phyloP scores from a whole-genome alignment of 2,113 vertebrate genomes.

The Tetrax tetrax region DNA sequence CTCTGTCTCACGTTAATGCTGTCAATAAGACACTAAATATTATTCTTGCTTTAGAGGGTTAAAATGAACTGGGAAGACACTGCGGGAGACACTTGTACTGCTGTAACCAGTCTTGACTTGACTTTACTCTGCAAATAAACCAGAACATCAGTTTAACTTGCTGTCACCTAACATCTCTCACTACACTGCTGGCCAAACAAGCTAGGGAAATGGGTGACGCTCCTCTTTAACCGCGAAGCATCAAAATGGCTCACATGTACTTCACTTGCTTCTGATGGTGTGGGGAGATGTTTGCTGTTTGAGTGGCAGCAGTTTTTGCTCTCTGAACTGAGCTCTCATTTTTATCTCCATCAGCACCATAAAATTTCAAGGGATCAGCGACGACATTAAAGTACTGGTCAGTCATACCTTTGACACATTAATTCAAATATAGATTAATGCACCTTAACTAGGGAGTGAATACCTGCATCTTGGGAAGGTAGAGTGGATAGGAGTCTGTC shows the following conservation, averaged over 20 bases:
- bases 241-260: neutral
- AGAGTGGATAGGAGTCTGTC: neutral
- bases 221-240: neutral
- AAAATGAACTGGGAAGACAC: neutral
- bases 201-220: slow-evolving; percentile 7
- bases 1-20: neutral
- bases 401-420: neutral
- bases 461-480: neutral
- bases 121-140: slow-evolving; percentile 53
- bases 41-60: slow-evolving; percentile 6
- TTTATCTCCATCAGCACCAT: neutral
- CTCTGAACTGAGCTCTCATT: neutral
- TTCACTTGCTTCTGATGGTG: neutral
- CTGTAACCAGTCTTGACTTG: slow-evolving; percentile 42
- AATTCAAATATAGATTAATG: neutral
- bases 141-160: slow-evolving; percentile 39
- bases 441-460: neutral
- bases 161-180: slow-evolving; percentile 40
- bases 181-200: slow-evolving; percentile 22
- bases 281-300: neutral
- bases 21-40: neutral
- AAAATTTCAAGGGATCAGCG: neutral
- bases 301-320: neutral
- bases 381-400: neutral
- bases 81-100: neutral